phyloP scores from a whole-genome alignment of 2,888 invertebrate species.

The Pomacea canaliculata region DNA sequence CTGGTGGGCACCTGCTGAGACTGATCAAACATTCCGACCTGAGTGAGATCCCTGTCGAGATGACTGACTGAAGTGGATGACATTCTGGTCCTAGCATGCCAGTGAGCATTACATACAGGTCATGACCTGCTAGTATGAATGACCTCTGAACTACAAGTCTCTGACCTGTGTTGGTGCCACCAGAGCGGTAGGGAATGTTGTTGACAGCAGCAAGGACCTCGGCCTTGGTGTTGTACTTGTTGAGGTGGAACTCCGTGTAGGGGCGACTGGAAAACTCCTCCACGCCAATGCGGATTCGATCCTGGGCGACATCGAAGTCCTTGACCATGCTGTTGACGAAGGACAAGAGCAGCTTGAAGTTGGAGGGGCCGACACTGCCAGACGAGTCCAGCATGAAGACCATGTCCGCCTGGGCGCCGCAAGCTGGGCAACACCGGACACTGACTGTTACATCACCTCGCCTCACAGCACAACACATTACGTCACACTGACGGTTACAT shows the following conservation, averaged over 20 bases:
- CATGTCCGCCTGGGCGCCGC: conserved; percentile 57
- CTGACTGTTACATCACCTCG: no score
- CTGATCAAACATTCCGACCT: no score
- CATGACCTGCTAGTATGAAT: no score
- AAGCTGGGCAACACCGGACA: conserved; percentile 33
- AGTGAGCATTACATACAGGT: no score
- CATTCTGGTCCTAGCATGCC: no score
- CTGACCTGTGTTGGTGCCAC: conserved; percentile 60
- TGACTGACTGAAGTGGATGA: no score
- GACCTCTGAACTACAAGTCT: no score
- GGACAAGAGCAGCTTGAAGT: conserved; percentile 52
- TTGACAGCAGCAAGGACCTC: conserved; percentile 49
- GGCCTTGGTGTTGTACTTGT: conserved; percentile 44
- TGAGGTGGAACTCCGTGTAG: conserved; percentile 57
- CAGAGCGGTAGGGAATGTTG: conserved; percentile 53
- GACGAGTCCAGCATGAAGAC: conserved; percentile 62
- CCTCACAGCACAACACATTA: no score
- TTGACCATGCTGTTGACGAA: conserved; percentile 55
- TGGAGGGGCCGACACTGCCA: conserved; percentile 55
- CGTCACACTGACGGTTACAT: no score
- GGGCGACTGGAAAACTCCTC: conserved; percentile 55
- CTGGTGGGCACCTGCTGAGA: no score
- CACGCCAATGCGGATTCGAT: conserved; percentile 51
- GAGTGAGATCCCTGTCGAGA: no score
- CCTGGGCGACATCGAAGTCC: conserved; percentile 51